Evolutionary conservation across 2,888 invertebrate genomes (phyloP), one percentile per base, ranked within the genome.

Genomic region (Drosophila mercatorum): DNA sequence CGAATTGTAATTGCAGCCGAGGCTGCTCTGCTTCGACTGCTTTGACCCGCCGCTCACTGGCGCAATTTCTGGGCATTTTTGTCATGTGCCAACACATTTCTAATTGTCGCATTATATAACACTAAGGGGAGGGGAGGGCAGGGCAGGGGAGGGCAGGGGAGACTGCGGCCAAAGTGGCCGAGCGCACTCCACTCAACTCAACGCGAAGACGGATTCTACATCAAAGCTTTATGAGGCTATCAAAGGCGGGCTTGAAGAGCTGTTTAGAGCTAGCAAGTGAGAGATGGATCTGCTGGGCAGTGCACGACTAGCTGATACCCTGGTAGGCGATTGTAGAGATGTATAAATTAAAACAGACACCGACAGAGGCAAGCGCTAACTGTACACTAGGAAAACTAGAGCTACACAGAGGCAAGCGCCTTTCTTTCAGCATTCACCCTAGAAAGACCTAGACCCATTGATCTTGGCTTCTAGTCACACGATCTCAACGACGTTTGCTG

Each of bases 1-100:
- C 22, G 22, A 56, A 53, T 67, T 68, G 68, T 82, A 82, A 80
- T 78, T 82, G 49, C 7, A 55, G 79, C 56, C 55, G 43, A 12
- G 22, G 17, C 43, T 62, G 59, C 64, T 57, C 47, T 60, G 62
- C 36, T 4, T 28, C 43, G 60, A 75, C 77, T 53, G 53, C 41
- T 56, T 58, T 79, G 78, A 78, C 82, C 22, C 22, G 22, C 78
- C 63, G 47, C 56, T 46, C 43, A 57, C 57, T 59, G 66, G 40
- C 57, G 70, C 58, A 75, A 78, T 56, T 44, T 49, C 28, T 11
- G 7, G 28, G 3, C 28, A 31, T 31, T 31, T 38, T 51, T 41
- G 40, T 55, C 28, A 40, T 68, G 62, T 56, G 59, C 40, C 31
- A 56, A 63, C 72, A 41, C 72, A 46, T 71, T 43, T 41, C 63